Evolutionary conservation across 1,140 invertebrate genomes (phyloP).

Genomic region (Ceratoteleas bidentatus): DNA sequence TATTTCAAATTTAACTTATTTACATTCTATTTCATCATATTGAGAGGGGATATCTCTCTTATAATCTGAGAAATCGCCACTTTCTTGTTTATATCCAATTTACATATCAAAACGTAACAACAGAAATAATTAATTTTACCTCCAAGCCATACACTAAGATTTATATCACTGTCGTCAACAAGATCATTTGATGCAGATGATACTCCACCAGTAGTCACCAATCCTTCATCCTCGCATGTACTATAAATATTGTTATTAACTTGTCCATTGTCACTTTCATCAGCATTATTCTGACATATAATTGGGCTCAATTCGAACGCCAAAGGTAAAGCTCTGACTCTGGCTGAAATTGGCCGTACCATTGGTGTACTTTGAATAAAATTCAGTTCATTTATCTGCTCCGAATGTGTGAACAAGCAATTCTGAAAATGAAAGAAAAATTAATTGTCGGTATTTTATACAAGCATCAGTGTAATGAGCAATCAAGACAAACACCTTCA

Average conservation of each 20-base stretch:
- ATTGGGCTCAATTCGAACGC: slow-evolving; percentile 80
- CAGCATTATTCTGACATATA: slow-evolving; percentile 68
- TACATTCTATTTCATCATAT: too few species aligned
- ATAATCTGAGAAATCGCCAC: too few species aligned
- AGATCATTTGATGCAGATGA: slow-evolving; percentile 57
- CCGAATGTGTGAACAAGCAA: slow-evolving; percentile 74
- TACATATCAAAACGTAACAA: too few species aligned
- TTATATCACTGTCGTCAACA: slow-evolving; percentile 69
- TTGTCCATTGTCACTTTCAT: slow-evolving; percentile 63
- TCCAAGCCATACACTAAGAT: slow-evolving; percentile 80
- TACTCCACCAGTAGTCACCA: slow-evolving; percentile 26
- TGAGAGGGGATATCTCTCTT: too few species aligned
- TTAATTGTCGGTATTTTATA: too few species aligned
- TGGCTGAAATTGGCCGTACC: slow-evolving; percentile 71
- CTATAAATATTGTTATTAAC: slow-evolving; percentile 43
- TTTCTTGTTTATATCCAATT: too few species aligned
- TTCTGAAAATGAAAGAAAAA: too few species aligned
- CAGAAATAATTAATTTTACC: slow-evolving; percentile 68
- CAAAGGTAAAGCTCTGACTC: slow-evolving; percentile 73
- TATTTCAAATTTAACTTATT: too few species aligned
- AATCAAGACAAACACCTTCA: slow-evolving; percentile 74
- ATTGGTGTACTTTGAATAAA: slow-evolving; percentile 79
- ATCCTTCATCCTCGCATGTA: slow-evolving; percentile 40
- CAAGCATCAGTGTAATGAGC: too few species aligned
- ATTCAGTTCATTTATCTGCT: slow-evolving; percentile 68